phyloP scores from a whole-genome alignment of 2,888 invertebrate genomes.

The Sympetrum striolatum region DNA sequence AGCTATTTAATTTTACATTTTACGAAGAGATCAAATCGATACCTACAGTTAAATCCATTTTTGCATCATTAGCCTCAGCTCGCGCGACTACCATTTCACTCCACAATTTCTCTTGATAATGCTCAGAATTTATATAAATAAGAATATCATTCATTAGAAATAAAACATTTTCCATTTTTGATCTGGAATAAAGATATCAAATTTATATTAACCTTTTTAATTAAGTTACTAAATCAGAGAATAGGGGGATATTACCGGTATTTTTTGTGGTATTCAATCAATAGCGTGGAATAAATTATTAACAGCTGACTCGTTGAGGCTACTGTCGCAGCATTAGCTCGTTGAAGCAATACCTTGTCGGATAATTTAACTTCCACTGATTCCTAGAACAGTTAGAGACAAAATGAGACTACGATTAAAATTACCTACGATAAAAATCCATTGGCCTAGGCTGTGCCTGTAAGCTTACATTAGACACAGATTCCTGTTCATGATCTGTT shows the following conservation, averaged over 20 bases:
- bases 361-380: background rate
- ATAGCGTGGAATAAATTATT: background rate
- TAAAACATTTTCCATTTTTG: background rate
- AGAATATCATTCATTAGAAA: background rate
- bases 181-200: background rate
- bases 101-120: slow-evolving; percentile 13
- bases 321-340: background rate
- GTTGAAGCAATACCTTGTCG: background rate
- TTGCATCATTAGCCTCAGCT: background rate
- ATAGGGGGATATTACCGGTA: background rate
- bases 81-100: background rate
- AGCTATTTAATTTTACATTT: background rate
- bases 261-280: background rate
- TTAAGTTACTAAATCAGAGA: too few relatives aligned
- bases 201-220: too few relatives aligned
- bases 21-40: background rate
- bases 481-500: background rate
- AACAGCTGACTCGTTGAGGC: background rate
- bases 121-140: background rate
- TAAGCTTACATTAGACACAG: background rate
- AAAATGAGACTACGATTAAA: background rate
- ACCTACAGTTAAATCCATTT: background rate
- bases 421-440: too few relatives aligned
- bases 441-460: too few relatives aligned
- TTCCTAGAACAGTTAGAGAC: background rate